A percentile compares a stretch with the other conserved stretches of the same genome.
Conservation (phyloP, 2,888 invertebrate species). For the Vanessa cardui region DNA sequence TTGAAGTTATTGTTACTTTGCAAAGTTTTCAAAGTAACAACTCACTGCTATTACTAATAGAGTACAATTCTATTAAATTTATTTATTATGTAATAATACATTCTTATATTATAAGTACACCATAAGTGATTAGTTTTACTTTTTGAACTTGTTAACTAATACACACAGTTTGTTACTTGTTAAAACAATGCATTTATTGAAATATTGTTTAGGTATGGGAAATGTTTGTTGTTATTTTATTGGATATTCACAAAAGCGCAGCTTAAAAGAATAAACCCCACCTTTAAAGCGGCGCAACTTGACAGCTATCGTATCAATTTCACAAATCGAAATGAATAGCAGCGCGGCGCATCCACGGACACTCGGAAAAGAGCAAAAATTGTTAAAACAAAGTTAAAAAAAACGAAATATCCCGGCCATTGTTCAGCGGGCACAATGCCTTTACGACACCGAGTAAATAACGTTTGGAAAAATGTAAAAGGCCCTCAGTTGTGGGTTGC, state of each 20-base stretch:
- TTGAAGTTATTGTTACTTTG: too few relatives aligned
- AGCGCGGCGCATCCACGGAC: constrained; percentile 47
- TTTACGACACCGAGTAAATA: constrained; percentile 81
- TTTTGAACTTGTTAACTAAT: too few relatives aligned
- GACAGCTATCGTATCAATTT: constrained; percentile 52
- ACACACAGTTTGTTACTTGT: too few relatives aligned
- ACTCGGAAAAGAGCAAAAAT: constrained; percentile 55
- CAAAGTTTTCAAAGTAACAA: too few relatives aligned
- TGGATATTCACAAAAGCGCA: constrained; percentile 26
- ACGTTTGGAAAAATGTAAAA: constrained; percentile 78
- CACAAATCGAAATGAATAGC: constrained; percentile 62
- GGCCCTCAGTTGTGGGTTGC: constrained; percentile 73
- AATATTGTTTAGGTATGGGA: background rate
- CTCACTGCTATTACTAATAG: too few relatives aligned
- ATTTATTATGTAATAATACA: too few relatives aligned
- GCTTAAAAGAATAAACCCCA: constrained; percentile 43
- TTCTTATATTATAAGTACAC: too few relatives aligned
- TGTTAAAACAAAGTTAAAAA: constrained; percentile 54
- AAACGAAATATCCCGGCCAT: constrained; percentile 65
- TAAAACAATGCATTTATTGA: background rate
- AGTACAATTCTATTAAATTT: too few relatives aligned
- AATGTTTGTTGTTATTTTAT: background rate
- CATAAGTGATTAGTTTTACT: too few relatives aligned
- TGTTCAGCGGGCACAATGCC: constrained; percentile 77
- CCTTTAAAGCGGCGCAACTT: constrained; percentile 41